Percentiles rank a stretch among this genome's conserved stretches.
Evolutionary conservation across 2,113 vertebrate species (phyloP).

Genomic region (Pangasianodon gigas): DNA sequence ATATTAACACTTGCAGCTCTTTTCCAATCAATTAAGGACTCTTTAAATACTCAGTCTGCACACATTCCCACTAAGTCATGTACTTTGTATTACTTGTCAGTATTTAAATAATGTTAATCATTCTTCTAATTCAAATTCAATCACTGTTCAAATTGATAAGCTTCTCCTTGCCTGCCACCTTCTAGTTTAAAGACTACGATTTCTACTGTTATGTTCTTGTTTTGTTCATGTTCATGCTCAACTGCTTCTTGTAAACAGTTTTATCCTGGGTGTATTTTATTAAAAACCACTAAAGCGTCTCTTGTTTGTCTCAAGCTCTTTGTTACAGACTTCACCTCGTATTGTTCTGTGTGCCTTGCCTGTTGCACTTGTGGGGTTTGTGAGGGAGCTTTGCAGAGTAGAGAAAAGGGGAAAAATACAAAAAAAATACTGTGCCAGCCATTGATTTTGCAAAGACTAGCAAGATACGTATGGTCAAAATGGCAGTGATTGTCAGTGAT

Average conservation of each 20-base stretch:
- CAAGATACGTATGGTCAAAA: background rate
- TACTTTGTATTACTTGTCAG: background rate
- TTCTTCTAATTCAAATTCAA: background rate
- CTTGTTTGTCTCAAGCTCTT: background rate
- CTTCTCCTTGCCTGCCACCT: background rate
- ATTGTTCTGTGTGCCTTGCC: background rate
- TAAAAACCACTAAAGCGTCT: constrained; percentile 16
- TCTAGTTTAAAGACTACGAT: background rate
- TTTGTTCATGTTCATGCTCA: background rate
- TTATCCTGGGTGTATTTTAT: background rate
- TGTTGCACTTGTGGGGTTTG: background rate
- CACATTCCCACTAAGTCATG: background rate
- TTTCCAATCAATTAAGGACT: background rate
- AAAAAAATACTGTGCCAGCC: background rate
- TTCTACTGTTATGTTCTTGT: background rate
- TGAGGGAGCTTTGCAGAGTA: background rate
- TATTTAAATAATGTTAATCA: background rate
- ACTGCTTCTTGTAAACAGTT: background rate
- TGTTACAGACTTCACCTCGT: background rate
- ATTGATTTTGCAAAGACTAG: background rate
- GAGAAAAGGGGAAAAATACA: background rate
- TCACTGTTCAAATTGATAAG: background rate
- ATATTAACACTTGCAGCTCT: background rate
- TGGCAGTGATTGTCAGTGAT: background rate
- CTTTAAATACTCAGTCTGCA: background rate